Percentiles rank a stretch among this genome's conserved stretches.
These are phyloP conservation scores for Acronicta leporina DNA, from an alignment of 2,888 invertebrate genomes.

Conservation along the genomic window DNA sequence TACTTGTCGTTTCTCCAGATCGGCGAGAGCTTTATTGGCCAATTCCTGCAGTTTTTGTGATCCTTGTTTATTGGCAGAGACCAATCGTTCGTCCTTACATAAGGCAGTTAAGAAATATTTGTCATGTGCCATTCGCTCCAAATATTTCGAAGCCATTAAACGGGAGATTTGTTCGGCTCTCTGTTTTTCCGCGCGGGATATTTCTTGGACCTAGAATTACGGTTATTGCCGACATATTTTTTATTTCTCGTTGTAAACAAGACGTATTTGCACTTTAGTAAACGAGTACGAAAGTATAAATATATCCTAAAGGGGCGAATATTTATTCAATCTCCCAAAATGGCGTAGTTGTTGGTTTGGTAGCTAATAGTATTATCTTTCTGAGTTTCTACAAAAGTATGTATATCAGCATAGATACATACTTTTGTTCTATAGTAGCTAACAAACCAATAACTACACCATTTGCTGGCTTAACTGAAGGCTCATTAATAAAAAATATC, in stretches of 20 bases:
- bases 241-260: slow-evolving; percentile 49
- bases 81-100: slow-evolving; percentile 80
- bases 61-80: slow-evolving; percentile 80
- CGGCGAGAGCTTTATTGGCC: slow-evolving; percentile 76
- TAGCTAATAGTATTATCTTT: too few species aligned
- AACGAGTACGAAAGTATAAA: slow-evolving; percentile 27
- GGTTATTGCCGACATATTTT: slow-evolving; percentile 59
- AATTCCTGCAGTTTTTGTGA: slow-evolving; percentile 75
- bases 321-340: too few species aligned
- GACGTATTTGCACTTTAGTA: slow-evolving; percentile 44
- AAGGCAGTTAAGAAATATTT: slow-evolving; percentile 82
- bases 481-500: too few species aligned
- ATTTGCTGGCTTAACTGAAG: too few species aligned
- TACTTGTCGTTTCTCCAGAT: slow-evolving; percentile 82
- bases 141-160: slow-evolving; percentile 85
- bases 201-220: slow-evolving; percentile 76
- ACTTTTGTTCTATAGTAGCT: too few species aligned
- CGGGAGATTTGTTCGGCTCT: slow-evolving; percentile 77
- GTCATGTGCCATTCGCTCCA: slow-evolving; percentile 85
- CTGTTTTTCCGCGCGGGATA: slow-evolving; percentile 79
- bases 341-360: too few species aligned
- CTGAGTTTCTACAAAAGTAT: slow-evolving; percentile 1
- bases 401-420: too few species aligned
- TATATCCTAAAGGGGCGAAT: slow-evolving; percentile 11
- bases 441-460: too few species aligned